These are phyloP conservation scores for Cetonia aurata DNA, from an alignment of 2,888 invertebrate species.

Conservation along the genomic window DNA sequence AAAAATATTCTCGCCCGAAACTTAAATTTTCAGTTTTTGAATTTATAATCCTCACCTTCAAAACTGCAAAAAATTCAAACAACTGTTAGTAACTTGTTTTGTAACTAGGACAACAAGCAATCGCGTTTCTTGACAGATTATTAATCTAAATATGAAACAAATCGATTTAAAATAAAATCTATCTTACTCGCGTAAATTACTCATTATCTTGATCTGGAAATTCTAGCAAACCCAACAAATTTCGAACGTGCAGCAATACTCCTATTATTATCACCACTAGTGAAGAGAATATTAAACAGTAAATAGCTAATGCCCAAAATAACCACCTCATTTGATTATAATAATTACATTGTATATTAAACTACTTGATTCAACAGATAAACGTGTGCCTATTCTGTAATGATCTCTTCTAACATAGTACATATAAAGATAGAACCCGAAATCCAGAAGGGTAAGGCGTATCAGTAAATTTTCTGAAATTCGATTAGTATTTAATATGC, in stretches of 20 bases:
- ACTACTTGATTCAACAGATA: constrained; percentile 22
- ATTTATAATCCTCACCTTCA: constrained; percentile 56
- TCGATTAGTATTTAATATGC: no score
- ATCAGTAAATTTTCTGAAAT: no score
- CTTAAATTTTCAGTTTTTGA: constrained; percentile 55
- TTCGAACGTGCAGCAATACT: constrained; percentile 37
- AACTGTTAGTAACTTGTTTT: constrained; percentile 58
- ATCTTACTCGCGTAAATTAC: constrained; percentile 6
- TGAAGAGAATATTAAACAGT: constrained; percentile 33
- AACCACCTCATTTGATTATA: constrained; percentile 43
- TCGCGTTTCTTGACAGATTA: constrained; percentile 27
- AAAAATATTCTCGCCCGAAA: constrained; percentile 52
- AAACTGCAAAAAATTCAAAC: constrained; percentile 58
- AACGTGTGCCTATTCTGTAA: no score
- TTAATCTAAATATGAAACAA: constrained; percentile 9
- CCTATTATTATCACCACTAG: constrained; percentile 39
- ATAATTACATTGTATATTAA: background rate
- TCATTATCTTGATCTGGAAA: constrained; percentile 14
- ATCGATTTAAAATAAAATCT: constrained; percentile 15
- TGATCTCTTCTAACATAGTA: no score
- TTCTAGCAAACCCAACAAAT: constrained; percentile 10
- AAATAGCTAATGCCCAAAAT: constrained; percentile 43
- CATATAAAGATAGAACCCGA: no score
- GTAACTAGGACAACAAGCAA: constrained; percentile 55
- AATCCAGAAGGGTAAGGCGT: no score